phyloP scores from a whole-genome alignment of 64 coral and sea anemone species.

The Catalaphyllia jardinei region DNA sequence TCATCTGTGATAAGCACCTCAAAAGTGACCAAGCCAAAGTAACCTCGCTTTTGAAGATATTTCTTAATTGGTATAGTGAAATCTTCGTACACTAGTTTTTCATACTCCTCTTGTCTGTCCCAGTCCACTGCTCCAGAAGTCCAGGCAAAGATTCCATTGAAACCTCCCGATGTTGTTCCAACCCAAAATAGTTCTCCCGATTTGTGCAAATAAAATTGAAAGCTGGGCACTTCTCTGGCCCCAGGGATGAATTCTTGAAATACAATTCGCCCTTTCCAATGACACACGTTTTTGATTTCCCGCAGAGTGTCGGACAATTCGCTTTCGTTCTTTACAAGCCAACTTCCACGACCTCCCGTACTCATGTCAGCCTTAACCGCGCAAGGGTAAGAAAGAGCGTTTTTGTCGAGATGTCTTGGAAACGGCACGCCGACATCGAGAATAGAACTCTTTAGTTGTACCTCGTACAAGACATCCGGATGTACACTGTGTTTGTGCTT shows the following conservation, averaged over 20 bases:
- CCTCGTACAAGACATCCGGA: constrained; percentile 18
- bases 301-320: neutral
- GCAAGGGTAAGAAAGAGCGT: constrained; percentile 21
- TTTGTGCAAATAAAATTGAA: constrained; percentile 38
- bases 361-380: constrained; percentile 21
- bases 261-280: constrained; percentile 27
- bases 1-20: constrained; percentile 37
- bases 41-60: constrained; percentile 32
- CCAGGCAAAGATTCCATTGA: constrained; percentile 1
- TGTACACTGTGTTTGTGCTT: constrained; percentile 21
- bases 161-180: neutral
- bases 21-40: constrained; percentile 45
- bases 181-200: constrained; percentile 30
- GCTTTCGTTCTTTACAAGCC: neutral
- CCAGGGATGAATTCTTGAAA: constrained; percentile 17
- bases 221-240: constrained; percentile 22
- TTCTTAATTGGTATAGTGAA: constrained; percentile 46
- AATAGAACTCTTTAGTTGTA: constrained; percentile 35
- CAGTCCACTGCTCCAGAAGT: constrained; percentile 24
- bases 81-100: constrained; percentile 37
- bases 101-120: constrained; percentile 14
- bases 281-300: neutral
- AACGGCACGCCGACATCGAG: neutral
- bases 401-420: constrained; percentile 10
- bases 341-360: neutral